Base-by-base conservation (phyloP, 1,140 invertebrate genomes). In the Phocides pigmalion region DNA sequence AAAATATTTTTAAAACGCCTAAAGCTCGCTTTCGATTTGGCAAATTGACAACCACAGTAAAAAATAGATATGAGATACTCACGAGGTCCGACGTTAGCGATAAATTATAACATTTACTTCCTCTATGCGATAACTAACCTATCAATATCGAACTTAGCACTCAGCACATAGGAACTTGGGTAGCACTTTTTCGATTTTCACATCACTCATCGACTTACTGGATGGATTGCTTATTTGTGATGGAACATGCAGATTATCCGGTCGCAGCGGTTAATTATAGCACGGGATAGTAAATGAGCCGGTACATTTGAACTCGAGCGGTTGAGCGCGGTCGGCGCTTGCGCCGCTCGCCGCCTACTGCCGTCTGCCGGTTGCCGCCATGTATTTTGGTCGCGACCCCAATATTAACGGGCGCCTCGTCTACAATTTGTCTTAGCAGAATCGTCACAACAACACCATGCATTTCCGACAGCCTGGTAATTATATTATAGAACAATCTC, bases 341-440 rank as follows among this genome's bases (percentile, higher is more conserved):
- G 79, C 84, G 88, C 88, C 84, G 88, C 81, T 78, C 81, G 76
- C 74, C 84, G 80, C 83, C 84, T 87, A 88, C 84, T 88, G 87
- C 71, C 79, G 82, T 72, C 72, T 75, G 74, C 70, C 66, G 66
- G 71, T 65, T 70, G 72, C 74, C 82, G 79, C 72, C 76, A 84
- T 87, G 81, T 89, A 90, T 89, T 90, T 89, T 87, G 65, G 85
- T 86, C 84, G 74, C 87, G 85, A 87, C 87, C 88, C 81, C 87
- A 86, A 87, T 89, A 83, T 81, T 68, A 81, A 67, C 81, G 80
- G 80, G 63, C 84, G 86, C 78, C 82, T 83, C 75, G 84, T 88
- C 81, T 84, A 87, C 87, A 77, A 90, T 90, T 84, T 88, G 85
- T 90, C 86, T 89, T 86, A 68, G 64, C 77, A 78, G 71, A 86